Conservation (phyloP, 2,888 invertebrate species). For the Crossocerus cetratus region DNA sequence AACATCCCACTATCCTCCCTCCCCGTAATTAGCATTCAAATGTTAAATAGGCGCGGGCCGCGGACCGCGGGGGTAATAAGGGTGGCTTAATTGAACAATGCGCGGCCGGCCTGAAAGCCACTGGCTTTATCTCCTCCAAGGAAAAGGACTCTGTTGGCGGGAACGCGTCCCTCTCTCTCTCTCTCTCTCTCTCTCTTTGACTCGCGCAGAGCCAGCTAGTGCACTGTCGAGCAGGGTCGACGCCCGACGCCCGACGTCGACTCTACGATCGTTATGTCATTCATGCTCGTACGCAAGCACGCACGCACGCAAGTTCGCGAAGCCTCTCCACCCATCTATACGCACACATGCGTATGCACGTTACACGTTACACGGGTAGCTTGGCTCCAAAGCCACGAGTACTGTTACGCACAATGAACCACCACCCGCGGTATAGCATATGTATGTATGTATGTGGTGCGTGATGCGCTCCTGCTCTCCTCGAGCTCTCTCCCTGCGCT, state of each 20-base stretch:
- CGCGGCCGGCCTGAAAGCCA: neutral
- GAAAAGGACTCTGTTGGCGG: neutral
- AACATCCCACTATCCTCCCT: too few species aligned
- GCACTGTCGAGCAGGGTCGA: slow-evolving; percentile 67
- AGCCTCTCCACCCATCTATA: neutral
- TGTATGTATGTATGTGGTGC: neutral
- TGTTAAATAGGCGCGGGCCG: neutral
- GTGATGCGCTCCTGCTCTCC: neutral
- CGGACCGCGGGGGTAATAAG: neutral
- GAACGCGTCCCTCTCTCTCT: neutral
- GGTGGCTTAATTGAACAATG: neutral
- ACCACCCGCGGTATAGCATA: slow-evolving; percentile 1
- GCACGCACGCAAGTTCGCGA: slow-evolving; percentile 57
- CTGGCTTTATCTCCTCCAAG: neutral
- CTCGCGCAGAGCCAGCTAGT: slow-evolving; percentile 34
- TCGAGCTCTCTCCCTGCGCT: neutral
- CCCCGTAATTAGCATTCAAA: too few species aligned
- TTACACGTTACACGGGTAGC: slow-evolving; percentile 50
- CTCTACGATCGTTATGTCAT: slow-evolving; percentile 73
- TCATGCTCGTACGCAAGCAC: slow-evolving; percentile 69
- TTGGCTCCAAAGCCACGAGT: slow-evolving; percentile 64
- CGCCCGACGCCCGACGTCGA: slow-evolving; percentile 59
- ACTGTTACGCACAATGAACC: slow-evolving; percentile 65
- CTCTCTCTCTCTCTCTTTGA: too few species aligned
- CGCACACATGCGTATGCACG: too few species aligned